phyloP scores from a whole-genome alignment of 2,113 vertebrate species.

The Callipepla squamata region DNA sequence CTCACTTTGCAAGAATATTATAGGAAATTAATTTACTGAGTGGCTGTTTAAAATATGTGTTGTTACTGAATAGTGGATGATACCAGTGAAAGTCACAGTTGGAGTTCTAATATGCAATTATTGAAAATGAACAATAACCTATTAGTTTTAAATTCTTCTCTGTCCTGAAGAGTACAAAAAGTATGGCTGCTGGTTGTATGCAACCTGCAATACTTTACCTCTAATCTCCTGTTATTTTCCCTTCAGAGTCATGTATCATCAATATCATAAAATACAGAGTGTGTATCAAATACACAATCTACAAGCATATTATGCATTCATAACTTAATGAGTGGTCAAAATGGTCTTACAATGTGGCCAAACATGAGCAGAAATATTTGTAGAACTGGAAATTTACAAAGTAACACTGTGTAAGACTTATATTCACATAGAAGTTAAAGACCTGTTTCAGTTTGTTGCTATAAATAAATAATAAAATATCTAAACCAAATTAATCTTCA shows the following conservation, averaged over 20 bases:
- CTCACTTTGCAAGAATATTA: slow-evolving; percentile 29
- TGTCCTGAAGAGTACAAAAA: neutral
- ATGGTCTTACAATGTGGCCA: neutral
- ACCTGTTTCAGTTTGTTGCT: neutral
- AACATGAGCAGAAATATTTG: neutral
- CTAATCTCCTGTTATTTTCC: slow-evolving; percentile 2
- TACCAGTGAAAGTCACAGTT: neutral
- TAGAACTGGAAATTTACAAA: neutral
- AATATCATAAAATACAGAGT: neutral
- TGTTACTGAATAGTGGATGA: slow-evolving; percentile 1
- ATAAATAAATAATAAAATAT: neutral
- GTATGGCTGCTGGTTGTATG: neutral
- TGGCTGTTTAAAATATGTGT: slow-evolving; percentile 11
- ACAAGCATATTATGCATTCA: neutral
- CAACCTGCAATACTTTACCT: neutral
- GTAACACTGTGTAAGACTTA: neutral
- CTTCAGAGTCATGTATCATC: neutral
- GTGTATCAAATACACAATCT: neutral
- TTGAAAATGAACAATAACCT: slow-evolving; percentile 45
- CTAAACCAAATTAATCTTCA: neutral
- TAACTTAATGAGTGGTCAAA: neutral
- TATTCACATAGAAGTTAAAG: neutral
- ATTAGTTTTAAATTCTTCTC: slow-evolving; percentile 15
- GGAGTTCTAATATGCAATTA: slow-evolving; percentile 20
- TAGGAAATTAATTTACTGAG: slow-evolving; percentile 40